Evolutionary conservation across 2,797 vertebrate genomes (phyloP).

Genomic region (Diglossa cyanea): DNA sequence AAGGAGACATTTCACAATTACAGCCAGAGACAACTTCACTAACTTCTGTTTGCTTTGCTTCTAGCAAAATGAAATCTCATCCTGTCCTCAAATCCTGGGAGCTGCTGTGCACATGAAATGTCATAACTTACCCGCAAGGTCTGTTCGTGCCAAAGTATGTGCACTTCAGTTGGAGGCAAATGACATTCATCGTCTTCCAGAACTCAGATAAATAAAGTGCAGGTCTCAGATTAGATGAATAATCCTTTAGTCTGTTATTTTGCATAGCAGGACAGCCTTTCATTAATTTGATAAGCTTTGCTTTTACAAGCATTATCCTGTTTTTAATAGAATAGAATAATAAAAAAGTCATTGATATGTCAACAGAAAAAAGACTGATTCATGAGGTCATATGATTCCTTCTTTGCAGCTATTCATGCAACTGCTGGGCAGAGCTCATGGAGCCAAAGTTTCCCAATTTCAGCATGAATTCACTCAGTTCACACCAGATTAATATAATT

Average conservation of each 20-base stretch:
- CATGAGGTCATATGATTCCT: neutral
- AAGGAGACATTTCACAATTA: slow-evolving; percentile 9
- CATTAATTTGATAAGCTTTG: slow-evolving; percentile 10
- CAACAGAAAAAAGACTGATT: slow-evolving; percentile 24
- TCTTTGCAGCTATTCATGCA: neutral
- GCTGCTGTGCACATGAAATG: neutral
- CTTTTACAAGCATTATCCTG: slow-evolving; percentile 13
- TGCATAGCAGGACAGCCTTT: slow-evolving; percentile 9
- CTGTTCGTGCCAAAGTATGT: neutral
- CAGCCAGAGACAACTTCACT: slow-evolving; percentile 20
- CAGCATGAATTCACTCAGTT: neutral
- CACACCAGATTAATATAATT: neutral
- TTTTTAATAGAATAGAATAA: slow-evolving; percentile 42
- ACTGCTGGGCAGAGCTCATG: neutral
- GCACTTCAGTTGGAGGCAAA: slow-evolving; percentile 9
- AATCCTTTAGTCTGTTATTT: slow-evolving; percentile 25
- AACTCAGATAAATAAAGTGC: slow-evolving; percentile 36
- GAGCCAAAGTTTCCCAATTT: neutral
- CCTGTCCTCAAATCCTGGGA: neutral
- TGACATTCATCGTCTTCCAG: neutral
- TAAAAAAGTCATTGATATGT: slow-evolving; percentile 6
- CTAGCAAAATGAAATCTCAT: slow-evolving; percentile 21
- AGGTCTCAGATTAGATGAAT: slow-evolving; percentile 3
- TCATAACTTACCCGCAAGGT: neutral
- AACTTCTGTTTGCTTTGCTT: slow-evolving; percentile 35